Percentiles rank a stretch among this genome's conserved stretches.
Evolutionary conservation across 2,113 vertebrate genomes (phyloP).

Genomic region (Pelobates fuscus): DNA sequence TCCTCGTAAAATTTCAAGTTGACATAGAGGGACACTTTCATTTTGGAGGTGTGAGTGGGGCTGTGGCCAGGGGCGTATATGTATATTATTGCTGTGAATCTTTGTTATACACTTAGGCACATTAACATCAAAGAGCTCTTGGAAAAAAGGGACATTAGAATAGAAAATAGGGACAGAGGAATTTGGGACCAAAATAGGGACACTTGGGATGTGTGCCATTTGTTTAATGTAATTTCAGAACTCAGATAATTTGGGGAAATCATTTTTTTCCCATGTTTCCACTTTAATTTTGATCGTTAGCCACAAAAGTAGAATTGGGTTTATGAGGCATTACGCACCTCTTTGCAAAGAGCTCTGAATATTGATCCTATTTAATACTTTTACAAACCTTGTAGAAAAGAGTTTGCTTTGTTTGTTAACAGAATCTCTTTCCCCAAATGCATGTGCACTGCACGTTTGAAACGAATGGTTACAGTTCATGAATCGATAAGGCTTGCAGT

Average conservation of each 20-base stretch:
- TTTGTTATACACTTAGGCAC: too few relatives aligned
- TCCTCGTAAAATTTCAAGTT: too few relatives aligned
- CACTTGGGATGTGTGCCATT: too few relatives aligned
- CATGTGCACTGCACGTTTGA: constrained; percentile 44
- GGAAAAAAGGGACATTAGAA: too few relatives aligned
- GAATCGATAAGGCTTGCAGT: constrained; percentile 51
- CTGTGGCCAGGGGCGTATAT: too few relatives aligned
- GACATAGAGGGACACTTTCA: too few relatives aligned
- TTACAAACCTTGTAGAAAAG: neutral
- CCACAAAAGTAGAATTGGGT: neutral
- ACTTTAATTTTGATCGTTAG: neutral
- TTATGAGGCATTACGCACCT: neutral
- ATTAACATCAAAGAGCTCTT: too few relatives aligned
- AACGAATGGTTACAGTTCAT: constrained; percentile 47
- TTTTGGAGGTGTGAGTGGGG: too few relatives aligned
- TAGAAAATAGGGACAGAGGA: too few relatives aligned
- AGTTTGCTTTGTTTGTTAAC: neutral
- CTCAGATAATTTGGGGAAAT: neutral
- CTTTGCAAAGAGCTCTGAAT: neutral
- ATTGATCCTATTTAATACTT: constrained; percentile 18
- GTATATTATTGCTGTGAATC: too few relatives aligned
- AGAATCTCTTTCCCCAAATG: constrained; percentile 20
- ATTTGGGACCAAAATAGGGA: too few relatives aligned
- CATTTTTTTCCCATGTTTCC: neutral
- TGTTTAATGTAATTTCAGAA: too few relatives aligned